Conservation (phyloP, 2,888 invertebrate genomes). For the Fragum whitleyi region DNA sequence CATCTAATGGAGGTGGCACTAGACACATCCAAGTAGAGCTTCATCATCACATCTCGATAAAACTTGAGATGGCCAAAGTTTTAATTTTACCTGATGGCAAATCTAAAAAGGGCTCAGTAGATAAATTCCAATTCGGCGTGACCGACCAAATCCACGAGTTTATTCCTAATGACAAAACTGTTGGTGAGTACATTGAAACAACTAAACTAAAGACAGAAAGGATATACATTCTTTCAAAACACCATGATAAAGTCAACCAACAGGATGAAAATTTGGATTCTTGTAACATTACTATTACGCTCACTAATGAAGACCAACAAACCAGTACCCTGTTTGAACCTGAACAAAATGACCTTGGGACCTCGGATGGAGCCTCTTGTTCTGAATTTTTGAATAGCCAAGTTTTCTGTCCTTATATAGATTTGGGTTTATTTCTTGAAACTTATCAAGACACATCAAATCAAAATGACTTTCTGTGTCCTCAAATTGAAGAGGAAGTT, state of each 20-base stretch:
- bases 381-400: not conserved
- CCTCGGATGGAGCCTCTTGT: not conserved
- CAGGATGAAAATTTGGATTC: not conserved
- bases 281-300: not conserved
- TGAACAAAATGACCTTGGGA: not conserved
- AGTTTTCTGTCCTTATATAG: not conserved
- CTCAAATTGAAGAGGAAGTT: not conserved
- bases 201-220: not conserved
- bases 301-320: not conserved
- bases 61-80: not conserved
- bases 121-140: slow-evolving; percentile 5
- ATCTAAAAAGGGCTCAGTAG: slow-evolving; percentile 20
- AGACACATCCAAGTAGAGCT: not conserved
- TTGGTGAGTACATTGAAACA: too few species aligned
- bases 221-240: not conserved
- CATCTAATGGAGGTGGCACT: slow-evolving; percentile 25
- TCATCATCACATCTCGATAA: not conserved
- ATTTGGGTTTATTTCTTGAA: not conserved
- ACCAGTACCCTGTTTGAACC: not conserved
- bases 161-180: too few species aligned
- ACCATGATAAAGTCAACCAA: not conserved
- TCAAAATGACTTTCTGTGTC: not conserved
- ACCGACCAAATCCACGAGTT: not conserved
- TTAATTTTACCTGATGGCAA: slow-evolving; percentile 13
- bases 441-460: not conserved